Percentiles rank a stretch among this genome's conserved stretches.
phyloP scores from a whole-genome alignment of 2,113 vertebrate genomes.

The Cynopterus brachyotis region DNA sequence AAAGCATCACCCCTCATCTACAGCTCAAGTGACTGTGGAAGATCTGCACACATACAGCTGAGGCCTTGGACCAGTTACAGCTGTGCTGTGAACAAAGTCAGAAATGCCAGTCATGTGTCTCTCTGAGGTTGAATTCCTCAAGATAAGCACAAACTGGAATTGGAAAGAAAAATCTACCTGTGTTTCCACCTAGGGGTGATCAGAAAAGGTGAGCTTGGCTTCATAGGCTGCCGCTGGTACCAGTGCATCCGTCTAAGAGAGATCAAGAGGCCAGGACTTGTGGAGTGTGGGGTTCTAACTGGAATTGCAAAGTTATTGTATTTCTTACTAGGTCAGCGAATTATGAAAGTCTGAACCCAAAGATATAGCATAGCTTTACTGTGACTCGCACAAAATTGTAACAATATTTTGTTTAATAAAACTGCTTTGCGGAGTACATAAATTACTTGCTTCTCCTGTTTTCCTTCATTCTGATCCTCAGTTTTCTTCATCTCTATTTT shows the following conservation, averaged over 20 bases:
- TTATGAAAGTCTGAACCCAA: background rate
- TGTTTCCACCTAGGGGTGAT: background rate
- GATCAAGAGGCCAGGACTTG: background rate
- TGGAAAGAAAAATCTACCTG: background rate
- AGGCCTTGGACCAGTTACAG: background rate
- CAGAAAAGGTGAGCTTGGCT: background rate
- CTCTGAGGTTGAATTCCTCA: background rate
- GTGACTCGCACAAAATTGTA: background rate
- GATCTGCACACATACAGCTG: rapidly evolving
- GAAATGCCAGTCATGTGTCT: background rate
- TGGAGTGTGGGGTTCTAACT: background rate
- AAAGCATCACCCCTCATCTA: background rate
- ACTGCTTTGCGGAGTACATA: background rate
- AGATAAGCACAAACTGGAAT: background rate
- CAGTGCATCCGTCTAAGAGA: background rate
- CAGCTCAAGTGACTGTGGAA: rapidly evolving
- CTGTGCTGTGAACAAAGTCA: background rate
- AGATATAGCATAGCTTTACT: background rate
- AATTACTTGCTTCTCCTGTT: background rate
- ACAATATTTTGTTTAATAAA: background rate
- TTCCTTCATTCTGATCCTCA: background rate
- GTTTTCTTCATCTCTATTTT: background rate
- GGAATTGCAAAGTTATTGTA: background rate
- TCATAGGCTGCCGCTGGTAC: background rate
- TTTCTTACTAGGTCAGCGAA: background rate